Evolutionary conservation across 2,113 vertebrate species (phyloP), one percentile per base, ranked within the genome.

Genomic region (Rhinoptilus africanus): DNA sequence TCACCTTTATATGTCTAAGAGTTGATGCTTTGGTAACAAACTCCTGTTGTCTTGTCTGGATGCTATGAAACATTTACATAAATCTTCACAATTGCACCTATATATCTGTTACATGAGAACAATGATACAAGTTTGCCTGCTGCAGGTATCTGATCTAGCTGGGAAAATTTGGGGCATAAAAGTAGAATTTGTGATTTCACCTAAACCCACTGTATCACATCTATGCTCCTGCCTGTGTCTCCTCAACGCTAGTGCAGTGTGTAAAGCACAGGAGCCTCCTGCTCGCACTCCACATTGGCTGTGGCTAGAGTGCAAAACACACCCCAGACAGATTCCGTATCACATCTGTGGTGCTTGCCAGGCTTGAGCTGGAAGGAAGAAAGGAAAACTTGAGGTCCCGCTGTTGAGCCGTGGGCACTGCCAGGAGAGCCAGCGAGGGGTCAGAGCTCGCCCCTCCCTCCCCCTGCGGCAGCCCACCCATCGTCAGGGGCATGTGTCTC

Each of bases 201-300:
- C 35, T 45, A 32, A 34, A 59, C 26, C 3, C 17, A 15, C 18
- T 37, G 63, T 32, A 30, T 30, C 37, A 6, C 1, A 0, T 7
- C 54, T 35, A 6, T 2, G 12, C 8, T 39, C 63, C 71, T 53
- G 41, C 56, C 56, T 18, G 22, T 8, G 32, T 28, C 30, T 91
- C 50, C 32, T 26, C 60, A 59, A 17, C 1, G 8, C 39, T 2
- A 37, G 4, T 7, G 32, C 13, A 8, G 41, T 1, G 28, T 14
- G 28, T 16, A 13, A 54, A 71, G 48, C 28, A 30, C 2, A 19
- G 37, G 18, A 78, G 64, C 37, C 26, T 34, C 14, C 18, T 12
- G 23, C 37, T 53, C 4, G 1, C 16, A 8, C 12, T 11, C 74
- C 1, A 2, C 7, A 10, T 7, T 8, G 17, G 53, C 43, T 2